Evolutionary conservation across 2,888 invertebrate species (phyloP).

Genomic region (Meteorus colon): DNA sequence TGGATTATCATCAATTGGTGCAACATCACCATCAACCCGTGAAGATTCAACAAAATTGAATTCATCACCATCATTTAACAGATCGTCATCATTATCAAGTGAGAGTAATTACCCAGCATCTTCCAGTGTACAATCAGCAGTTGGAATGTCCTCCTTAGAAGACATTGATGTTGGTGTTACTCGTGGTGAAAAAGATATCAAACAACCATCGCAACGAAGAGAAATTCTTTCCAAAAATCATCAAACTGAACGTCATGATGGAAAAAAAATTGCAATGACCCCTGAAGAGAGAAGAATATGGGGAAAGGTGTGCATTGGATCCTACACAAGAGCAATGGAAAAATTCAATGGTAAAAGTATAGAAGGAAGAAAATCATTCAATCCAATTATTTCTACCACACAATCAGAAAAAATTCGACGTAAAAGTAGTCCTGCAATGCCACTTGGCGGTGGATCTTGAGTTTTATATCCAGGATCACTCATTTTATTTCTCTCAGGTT

Average conservation of each 20-base stretch:
- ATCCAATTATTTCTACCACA: constrained; percentile 34
- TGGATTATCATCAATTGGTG: neutral
- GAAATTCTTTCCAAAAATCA: constrained; percentile 42
- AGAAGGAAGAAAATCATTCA: constrained; percentile 52
- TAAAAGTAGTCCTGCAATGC: constrained; percentile 70
- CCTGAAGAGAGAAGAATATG: constrained; percentile 65
- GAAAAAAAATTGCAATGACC: constrained; percentile 48
- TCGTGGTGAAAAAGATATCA: constrained; percentile 59
- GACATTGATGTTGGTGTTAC: constrained; percentile 54
- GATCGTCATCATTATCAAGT: constrained; percentile 64
- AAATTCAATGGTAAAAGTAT: constrained; percentile 68
- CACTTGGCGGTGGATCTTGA: constrained; percentile 61
- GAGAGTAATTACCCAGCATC: constrained; percentile 67
- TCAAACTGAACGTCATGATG: constrained; percentile 45
- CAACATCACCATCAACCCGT: neutral
- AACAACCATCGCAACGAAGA: constrained; percentile 43
- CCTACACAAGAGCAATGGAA: constrained; percentile 73
- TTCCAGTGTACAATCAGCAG: constrained; percentile 65
- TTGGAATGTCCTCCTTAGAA: constrained; percentile 65
- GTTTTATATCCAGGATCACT: constrained; percentile 13
- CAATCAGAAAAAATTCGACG: constrained; percentile 66
- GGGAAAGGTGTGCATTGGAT: constrained; percentile 73
- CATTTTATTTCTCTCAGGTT: constrained; percentile 13
- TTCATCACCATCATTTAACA: constrained; percentile 59
- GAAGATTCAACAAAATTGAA: constrained; percentile 54